A percentile compares a stretch with the other conserved stretches of the same genome.
These are phyloP conservation scores for Rhynchophorus ferrugineus DNA, from an alignment of 1,140 invertebrate genomes.

Conservation along the genomic window DNA sequence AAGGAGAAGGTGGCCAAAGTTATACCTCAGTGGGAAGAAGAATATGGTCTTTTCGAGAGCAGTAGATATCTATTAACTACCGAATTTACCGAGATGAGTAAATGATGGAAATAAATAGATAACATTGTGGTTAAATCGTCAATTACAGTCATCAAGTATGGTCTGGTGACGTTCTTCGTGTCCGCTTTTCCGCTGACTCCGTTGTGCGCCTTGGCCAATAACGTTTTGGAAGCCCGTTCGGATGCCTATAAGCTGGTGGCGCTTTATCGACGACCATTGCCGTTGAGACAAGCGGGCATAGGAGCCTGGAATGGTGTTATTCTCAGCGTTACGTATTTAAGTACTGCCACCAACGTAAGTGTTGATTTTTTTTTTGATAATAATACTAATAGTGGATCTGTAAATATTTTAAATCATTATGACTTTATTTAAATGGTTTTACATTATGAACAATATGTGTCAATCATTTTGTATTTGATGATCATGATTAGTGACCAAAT, in stretches of 20 bases:
- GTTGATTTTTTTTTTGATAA: background rate
- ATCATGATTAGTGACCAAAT: too few species aligned
- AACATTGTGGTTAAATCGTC: constrained; percentile 5
- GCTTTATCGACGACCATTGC: constrained; percentile 60
- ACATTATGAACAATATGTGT: too few species aligned
- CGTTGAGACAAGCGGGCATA: constrained; percentile 55
- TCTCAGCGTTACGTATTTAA: constrained; percentile 26
- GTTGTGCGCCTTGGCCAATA: constrained; percentile 71
- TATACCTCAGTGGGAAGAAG: constrained; percentile 31
- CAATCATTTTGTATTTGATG: too few species aligned
- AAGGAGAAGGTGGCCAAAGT: background rate
- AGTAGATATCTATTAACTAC: constrained; percentile 22
- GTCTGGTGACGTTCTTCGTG: constrained; percentile 78
- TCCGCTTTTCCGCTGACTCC: constrained; percentile 75
- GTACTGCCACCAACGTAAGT: constrained; percentile 32
- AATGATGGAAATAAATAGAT: constrained; percentile 9
- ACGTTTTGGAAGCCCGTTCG: constrained; percentile 69
- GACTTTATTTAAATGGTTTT: too few species aligned
- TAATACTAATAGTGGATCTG: background rate
- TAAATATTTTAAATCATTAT: background rate
- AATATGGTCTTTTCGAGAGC: constrained; percentile 25
- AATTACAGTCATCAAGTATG: constrained; percentile 68
- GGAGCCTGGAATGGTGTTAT: constrained; percentile 56
- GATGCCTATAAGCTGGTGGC: constrained; percentile 72
- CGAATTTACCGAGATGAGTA: constrained; percentile 32